Evolutionary conservation across 2,113 vertebrate genomes (phyloP).

Genomic region (Anguilla japonica): DNA sequence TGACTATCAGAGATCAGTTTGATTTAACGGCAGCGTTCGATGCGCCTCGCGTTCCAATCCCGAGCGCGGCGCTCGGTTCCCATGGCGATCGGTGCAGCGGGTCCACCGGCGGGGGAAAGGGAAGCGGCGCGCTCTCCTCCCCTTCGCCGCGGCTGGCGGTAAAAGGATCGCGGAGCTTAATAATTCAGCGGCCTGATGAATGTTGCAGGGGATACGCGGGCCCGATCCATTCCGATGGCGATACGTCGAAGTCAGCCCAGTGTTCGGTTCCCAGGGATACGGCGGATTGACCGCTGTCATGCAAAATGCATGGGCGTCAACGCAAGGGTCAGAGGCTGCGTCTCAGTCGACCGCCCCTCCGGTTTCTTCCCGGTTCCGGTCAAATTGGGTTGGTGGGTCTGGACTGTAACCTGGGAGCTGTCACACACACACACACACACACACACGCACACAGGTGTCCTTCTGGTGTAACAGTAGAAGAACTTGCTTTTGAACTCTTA

Average conservation of each 20-base stretch:
- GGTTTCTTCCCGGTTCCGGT: constrained; percentile 8
- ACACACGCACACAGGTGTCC: background rate
- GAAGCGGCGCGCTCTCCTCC: constrained; percentile 66
- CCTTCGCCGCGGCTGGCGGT: constrained; percentile 67
- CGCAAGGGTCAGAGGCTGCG: background rate
- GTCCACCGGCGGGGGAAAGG: constrained; percentile 68
- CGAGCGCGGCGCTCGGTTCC: background rate
- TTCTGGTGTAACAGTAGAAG: constrained; percentile 29
- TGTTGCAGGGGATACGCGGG: constrained; percentile 82
- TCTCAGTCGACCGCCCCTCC: background rate
- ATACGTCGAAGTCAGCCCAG: constrained; percentile 77
- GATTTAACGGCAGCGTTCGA: background rate
- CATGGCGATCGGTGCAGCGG: constrained; percentile 47
- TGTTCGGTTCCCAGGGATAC: constrained; percentile 81
- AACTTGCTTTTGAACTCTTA: constrained; percentile 24
- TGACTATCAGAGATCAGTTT: background rate
- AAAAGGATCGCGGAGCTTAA: constrained; percentile 85
- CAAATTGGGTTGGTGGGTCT: background rate
- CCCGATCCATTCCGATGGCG: constrained; percentile 81
- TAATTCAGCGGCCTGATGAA: constrained; percentile 88
- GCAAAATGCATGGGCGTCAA: constrained; percentile 66
- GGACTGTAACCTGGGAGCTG: background rate
- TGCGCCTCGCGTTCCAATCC: background rate
- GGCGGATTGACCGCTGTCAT: constrained; percentile 78
- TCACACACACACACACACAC: background rate